Evolutionary conservation across 2,113 vertebrate species (phyloP).

Genomic region (Silurus meridionalis): DNA sequence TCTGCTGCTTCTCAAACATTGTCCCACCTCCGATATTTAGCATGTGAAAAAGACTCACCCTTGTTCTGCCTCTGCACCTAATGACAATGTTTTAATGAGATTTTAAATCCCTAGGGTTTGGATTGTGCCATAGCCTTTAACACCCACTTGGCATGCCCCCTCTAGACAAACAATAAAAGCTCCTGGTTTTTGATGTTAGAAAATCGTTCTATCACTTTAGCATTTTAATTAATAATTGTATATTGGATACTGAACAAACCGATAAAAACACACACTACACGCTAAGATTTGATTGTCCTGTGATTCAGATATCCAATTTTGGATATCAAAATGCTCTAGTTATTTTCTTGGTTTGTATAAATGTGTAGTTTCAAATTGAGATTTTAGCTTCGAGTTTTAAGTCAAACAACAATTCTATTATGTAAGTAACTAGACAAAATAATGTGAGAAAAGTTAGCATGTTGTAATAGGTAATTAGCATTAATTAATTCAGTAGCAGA

Average conservation of each 20-base stretch:
- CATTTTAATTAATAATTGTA: background rate
- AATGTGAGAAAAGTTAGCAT: background rate
- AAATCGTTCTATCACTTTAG: background rate
- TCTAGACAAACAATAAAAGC: background rate
- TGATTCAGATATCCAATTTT: background rate
- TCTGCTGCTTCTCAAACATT: background rate
- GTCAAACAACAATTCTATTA: background rate
- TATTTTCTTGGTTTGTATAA: background rate
- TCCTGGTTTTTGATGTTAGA: background rate
- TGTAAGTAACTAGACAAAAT: background rate
- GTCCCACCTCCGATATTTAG: background rate
- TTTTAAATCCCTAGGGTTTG: background rate
- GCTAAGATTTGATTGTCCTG: background rate
- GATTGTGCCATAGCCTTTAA: background rate
- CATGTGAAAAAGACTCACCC: conserved; percentile 23
- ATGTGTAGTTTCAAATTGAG: background rate
- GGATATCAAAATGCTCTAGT: background rate
- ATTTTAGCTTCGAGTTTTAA: background rate
- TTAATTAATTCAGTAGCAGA: background rate
- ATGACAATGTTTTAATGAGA: background rate
- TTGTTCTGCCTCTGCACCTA: background rate
- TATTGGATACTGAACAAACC: too few species aligned
- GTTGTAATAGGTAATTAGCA: background rate
- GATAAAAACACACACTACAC: too few species aligned
- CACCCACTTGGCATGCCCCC: background rate